Conservation (phyloP, 92 coral and sea anemone species). For the Muricea muricata region DNA sequence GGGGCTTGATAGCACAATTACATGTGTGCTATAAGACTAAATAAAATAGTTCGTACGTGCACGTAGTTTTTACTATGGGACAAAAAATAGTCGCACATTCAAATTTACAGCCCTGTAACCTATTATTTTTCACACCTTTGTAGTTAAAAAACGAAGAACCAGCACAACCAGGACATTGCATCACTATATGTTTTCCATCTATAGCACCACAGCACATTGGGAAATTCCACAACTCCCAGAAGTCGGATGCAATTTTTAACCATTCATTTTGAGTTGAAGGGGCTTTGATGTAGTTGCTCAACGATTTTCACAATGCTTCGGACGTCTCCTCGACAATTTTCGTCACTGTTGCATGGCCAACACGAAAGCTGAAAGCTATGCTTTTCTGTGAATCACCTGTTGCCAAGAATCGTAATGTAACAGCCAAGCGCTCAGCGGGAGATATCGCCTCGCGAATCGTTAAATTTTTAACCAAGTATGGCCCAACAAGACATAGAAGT, state of each 20-base stretch:
- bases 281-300: slow-evolving; percentile 60
- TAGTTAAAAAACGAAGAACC: slow-evolving; percentile 74
- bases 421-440: slow-evolving; percentile 24
- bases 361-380: slow-evolving; percentile 19
- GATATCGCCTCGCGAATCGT: slow-evolving; percentile 2
- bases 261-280: slow-evolving; percentile 67
- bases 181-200: slow-evolving; percentile 73
- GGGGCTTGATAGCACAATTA: too few relatives aligned
- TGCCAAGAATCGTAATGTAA: slow-evolving; percentile 15
- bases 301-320: slow-evolving; percentile 68
- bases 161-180: slow-evolving; percentile 65
- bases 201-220: slow-evolving; percentile 78
- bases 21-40: too few relatives aligned
- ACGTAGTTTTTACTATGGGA: background rate
- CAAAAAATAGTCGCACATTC: background rate
- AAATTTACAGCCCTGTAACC: too few relatives aligned
- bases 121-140: slow-evolving; percentile 55
- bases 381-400: slow-evolving; percentile 16
- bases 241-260: slow-evolving; percentile 66
- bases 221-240: slow-evolving; percentile 67
- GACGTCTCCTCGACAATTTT: slow-evolving; percentile 66
- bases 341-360: slow-evolving; percentile 53
- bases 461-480: background rate
- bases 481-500: slow-evolving; percentile 1
- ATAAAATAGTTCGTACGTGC: too few relatives aligned